Evolutionary conservation across 2,797 vertebrate species (phyloP).

Genomic region (Molossus molossus): DNA sequence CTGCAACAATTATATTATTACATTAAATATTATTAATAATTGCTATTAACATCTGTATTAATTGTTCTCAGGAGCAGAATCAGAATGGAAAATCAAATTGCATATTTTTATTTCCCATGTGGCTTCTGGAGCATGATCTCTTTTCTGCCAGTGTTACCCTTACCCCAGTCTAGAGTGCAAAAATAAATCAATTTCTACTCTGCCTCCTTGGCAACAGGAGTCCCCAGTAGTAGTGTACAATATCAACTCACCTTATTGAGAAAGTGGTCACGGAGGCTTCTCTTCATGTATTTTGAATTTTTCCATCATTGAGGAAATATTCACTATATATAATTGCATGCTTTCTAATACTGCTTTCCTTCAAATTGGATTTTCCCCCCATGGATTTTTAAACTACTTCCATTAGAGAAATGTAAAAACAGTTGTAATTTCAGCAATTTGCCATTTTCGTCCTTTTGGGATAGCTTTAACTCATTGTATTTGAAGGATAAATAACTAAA

Average conservation of each 20-base stretch:
- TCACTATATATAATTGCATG: constrained; percentile 82
- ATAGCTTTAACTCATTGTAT: constrained; percentile 77
- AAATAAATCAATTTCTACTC: constrained; percentile 70
- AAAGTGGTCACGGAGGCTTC: constrained; percentile 75
- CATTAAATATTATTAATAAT: constrained; percentile 64
- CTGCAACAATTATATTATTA: constrained; percentile 26
- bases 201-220: background rate
- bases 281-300: constrained; percentile 78
- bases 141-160: constrained; percentile 42
- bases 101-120: constrained; percentile 48
- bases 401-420: constrained; percentile 82
- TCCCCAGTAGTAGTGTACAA: background rate
- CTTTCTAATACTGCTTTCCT: constrained; percentile 80
- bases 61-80: constrained; percentile 62
- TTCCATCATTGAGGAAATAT: constrained; percentile 83
- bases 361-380: constrained; percentile 80
- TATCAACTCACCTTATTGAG: constrained; percentile 67
- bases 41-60: constrained; percentile 60
- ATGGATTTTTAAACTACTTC: constrained; percentile 81
- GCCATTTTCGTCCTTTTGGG: constrained; percentile 76
- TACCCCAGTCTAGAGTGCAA: constrained; percentile 1
- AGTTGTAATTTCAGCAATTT: constrained; percentile 83
- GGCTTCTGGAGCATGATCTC: background rate
- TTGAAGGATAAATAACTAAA: constrained; percentile 84
- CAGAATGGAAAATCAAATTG: constrained; percentile 67